These are phyloP conservation scores for Saguinus imperator DNA, from an alignment of 2,113 vertebrate genomes.

Conservation along the genomic window DNA sequence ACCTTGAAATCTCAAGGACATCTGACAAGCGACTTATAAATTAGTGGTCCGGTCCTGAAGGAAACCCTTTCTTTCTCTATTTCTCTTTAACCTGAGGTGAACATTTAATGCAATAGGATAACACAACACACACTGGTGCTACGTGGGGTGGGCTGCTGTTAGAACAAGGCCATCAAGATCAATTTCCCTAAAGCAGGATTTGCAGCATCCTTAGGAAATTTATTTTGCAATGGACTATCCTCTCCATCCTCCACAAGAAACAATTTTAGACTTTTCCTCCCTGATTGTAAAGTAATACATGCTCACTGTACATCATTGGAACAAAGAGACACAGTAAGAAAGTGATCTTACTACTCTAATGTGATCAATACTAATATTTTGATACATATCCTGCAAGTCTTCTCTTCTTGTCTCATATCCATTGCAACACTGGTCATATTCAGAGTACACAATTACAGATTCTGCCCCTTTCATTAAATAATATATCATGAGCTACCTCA, in stretches of 20 bases:
- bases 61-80: neutral
- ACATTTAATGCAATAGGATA: neutral
- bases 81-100: slow-evolving; percentile 8
- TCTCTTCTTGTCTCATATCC: neutral
- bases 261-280: neutral
- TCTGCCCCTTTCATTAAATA: neutral
- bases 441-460: neutral
- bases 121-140: neutral
- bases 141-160: rapidly evolving
- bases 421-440: neutral
- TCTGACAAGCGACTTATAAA: slow-evolving; percentile 11
- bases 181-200: neutral
- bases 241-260: neutral
- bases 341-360: neutral
- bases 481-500: neutral
- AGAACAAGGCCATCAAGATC: neutral
- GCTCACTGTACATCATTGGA: neutral
- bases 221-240: neutral
- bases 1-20: neutral
- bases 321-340: neutral
- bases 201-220: neutral
- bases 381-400: neutral
- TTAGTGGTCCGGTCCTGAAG: neutral
- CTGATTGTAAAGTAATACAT: neutral
- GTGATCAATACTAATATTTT: neutral